Evolutionary conservation across 1,140 invertebrate genomes (phyloP).

Genomic region (Caenorhabditis tropicalis): DNA sequence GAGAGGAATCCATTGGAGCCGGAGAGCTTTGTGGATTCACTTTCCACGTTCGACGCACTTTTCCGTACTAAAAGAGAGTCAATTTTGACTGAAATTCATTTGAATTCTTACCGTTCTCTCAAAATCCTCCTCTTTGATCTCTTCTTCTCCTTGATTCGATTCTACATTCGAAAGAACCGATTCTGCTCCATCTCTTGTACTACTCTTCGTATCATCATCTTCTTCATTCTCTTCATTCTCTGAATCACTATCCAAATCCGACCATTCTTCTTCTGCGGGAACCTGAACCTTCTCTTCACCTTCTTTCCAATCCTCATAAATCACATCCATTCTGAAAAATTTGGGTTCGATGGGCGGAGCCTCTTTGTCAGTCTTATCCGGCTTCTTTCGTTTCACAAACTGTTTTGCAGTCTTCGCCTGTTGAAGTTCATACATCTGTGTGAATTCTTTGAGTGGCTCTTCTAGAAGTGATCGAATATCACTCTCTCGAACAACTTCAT

Average conservation of each 20-base stretch:
- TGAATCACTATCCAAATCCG: background rate
- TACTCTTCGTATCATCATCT: background rate
- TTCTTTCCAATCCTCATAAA: background rate
- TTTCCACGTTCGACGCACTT: slow-evolving; percentile 17
- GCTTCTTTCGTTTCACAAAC: background rate
- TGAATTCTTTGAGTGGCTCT: background rate
- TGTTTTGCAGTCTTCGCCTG: background rate
- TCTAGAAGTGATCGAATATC: background rate
- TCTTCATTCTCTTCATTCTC: background rate
- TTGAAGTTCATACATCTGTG: background rate
- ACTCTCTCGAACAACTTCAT: slow-evolving; percentile 4
- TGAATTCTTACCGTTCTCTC: background rate
- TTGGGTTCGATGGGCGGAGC: no score
- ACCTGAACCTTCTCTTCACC: background rate
- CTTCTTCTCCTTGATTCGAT: background rate
- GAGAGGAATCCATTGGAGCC: background rate
- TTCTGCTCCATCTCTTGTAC: background rate
- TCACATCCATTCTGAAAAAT: background rate
- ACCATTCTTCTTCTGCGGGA: background rate
- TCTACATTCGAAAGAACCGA: background rate
- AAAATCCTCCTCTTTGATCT: background rate
- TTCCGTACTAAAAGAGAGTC: slow-evolving; percentile 34
- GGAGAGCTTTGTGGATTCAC: background rate
- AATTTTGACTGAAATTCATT: background rate
- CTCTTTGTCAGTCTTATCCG: background rate